phyloP scores from a whole-genome alignment of 2,797 vertebrate species.

The Aulostomus chinensis region DNA sequence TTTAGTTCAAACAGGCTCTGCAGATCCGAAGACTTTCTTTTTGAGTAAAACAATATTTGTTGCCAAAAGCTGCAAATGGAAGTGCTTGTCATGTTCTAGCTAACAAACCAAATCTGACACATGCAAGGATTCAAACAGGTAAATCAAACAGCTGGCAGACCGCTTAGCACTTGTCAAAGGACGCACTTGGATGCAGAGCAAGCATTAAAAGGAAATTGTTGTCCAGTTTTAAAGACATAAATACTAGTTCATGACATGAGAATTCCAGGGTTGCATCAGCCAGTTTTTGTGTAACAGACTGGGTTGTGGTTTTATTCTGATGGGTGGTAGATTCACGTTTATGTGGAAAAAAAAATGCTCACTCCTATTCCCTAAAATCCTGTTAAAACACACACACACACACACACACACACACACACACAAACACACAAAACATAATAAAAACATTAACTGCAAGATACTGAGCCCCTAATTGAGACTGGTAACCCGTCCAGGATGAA shows the following conservation, averaged over 20 bases:
- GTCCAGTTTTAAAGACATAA: slow-evolving; percentile 2
- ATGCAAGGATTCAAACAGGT: neutral
- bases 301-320: too few relatives aligned
- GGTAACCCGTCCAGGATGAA: too few relatives aligned
- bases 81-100: neutral
- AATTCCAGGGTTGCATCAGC: too few relatives aligned
- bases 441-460: too few relatives aligned
- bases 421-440: too few relatives aligned
- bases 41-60: neutral
- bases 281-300: slow-evolving; percentile 4
- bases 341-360: too few relatives aligned
- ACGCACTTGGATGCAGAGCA: neutral
- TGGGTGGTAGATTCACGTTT: too few relatives aligned
- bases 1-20: slow-evolving; percentile 4
- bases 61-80: slow-evolving; percentile 10
- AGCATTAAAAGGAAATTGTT: neutral
- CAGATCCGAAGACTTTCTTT: slow-evolving; percentile 1
- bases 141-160: slow-evolving; percentile 6
- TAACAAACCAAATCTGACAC: slow-evolving; percentile 2
- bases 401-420: too few relatives aligned
- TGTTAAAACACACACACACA: too few relatives aligned
- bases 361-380: too few relatives aligned
- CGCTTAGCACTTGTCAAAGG: slow-evolving; percentile 14
- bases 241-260: neutral
- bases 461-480: too few relatives aligned